Evolutionary conservation across 2,888 invertebrate genomes (phyloP).

Genomic region (Phytoseiulus persimilis): DNA sequence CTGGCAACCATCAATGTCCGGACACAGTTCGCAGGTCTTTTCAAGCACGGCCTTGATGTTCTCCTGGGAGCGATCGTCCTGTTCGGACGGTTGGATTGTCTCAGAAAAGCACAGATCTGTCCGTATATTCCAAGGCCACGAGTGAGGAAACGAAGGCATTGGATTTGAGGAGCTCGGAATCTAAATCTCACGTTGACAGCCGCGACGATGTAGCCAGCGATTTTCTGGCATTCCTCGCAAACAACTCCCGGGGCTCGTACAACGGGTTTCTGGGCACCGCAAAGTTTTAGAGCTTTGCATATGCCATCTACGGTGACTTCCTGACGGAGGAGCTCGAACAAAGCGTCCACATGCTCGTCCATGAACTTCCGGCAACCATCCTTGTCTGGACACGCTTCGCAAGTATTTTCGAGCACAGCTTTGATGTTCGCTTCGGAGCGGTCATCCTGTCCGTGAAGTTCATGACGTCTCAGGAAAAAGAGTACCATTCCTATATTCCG

Average conservation of each 20-base stretch:
- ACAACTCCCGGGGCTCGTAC: background rate
- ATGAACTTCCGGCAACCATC: background rate
- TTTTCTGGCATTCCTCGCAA: background rate
- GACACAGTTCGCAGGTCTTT: background rate
- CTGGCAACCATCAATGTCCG: background rate
- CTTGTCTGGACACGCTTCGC: background rate
- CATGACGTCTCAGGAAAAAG: no score
- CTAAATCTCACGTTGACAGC: background rate
- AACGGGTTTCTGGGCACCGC: background rate
- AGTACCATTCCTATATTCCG: no score
- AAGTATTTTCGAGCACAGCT: background rate
- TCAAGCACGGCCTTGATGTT: slow-evolving; percentile 14
- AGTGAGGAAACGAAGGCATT: no score
- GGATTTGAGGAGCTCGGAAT: no score
- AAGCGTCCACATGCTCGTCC: background rate
- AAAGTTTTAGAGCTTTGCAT: background rate
- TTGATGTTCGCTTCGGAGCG: background rate
- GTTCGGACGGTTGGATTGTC: background rate
- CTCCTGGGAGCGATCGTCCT: background rate
- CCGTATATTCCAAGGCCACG: no score
- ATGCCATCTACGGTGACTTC: background rate
- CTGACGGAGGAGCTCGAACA: background rate
- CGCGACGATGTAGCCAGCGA: slow-evolving; percentile 12
- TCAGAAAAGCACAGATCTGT: no score
- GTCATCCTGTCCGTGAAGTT: background rate